These are phyloP conservation scores for Agrochola litura DNA, from an alignment of 2,888 invertebrate genomes.

Conservation along the genomic window DNA sequence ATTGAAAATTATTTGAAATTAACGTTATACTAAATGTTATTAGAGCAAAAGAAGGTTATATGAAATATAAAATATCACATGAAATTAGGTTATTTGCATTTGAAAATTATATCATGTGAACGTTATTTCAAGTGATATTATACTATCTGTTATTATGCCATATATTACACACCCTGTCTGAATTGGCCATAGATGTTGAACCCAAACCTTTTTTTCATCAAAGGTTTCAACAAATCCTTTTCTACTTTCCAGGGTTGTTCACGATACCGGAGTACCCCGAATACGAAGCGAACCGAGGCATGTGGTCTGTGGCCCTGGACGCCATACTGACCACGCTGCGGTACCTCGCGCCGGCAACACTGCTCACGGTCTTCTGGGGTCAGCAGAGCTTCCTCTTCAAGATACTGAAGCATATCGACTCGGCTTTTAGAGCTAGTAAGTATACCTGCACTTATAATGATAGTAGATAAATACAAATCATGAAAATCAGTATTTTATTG, in stretches of 20 bases:
- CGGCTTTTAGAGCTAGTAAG: slow-evolving; percentile 90
- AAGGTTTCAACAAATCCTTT: neutral
- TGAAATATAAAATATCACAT: too few species aligned
- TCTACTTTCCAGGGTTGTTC: slow-evolving; percentile 83
- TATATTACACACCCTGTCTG: too few species aligned
- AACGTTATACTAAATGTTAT: too few species aligned
- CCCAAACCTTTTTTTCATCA: neutral
- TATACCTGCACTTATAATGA: slow-evolving; percentile 29
- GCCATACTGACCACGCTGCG: slow-evolving; percentile 88
- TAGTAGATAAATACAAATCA: neutral
- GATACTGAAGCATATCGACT: slow-evolving; percentile 89
- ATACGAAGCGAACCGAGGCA: slow-evolving; percentile 83
- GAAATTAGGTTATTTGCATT: too few species aligned
- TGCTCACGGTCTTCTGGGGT: slow-evolving; percentile 90
- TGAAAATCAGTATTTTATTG: neutral
- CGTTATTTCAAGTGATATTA: too few species aligned
- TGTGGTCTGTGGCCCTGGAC: slow-evolving; percentile 88
- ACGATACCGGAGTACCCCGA: slow-evolving; percentile 88
- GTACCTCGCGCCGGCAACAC: slow-evolving; percentile 90
- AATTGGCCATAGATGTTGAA: too few species aligned
- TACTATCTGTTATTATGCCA: too few species aligned
- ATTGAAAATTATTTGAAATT: too few species aligned
- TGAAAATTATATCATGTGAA: too few species aligned
- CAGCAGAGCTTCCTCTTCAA: slow-evolving; percentile 89
- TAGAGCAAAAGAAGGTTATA: too few species aligned